A percentile compares a stretch with the other conserved stretches of the same genome.
These are phyloP conservation scores for Drosophila robusta DNA, from an alignment of 2,888 invertebrate species.

Conservation along the genomic window DNA sequence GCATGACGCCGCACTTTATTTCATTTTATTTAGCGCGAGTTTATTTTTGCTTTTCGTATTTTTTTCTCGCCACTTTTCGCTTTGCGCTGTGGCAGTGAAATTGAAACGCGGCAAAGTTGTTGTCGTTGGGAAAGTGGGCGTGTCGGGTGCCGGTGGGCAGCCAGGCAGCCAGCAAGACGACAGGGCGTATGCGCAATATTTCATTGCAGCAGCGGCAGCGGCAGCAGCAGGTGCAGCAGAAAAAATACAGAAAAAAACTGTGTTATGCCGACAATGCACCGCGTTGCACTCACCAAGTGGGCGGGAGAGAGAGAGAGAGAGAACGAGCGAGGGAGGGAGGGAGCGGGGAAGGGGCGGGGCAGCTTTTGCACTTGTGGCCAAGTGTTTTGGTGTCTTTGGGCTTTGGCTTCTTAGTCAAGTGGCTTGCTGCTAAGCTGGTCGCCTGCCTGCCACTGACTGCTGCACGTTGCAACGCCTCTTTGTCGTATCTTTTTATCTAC, in stretches of 20 bases:
- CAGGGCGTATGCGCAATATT: slow-evolving; percentile 76
- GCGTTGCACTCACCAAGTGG: slow-evolving; percentile 58
- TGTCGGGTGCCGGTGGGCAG: slow-evolving; percentile 36
- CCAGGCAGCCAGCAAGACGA: slow-evolving; percentile 37
- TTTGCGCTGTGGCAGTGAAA: slow-evolving; percentile 51
- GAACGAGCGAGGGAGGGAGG: no score
- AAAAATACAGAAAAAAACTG: slow-evolving; percentile 50
- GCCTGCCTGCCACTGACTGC: slow-evolving; percentile 4
- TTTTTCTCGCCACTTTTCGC: not conserved
- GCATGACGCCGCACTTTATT: slow-evolving; percentile 74
- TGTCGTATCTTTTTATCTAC: slow-evolving; percentile 68
- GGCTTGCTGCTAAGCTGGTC: slow-evolving; percentile 40
- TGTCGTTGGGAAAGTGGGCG: slow-evolving; percentile 49
- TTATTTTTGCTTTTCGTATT: not conserved
- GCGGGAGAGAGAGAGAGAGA: not conserved
- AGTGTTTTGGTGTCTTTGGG: slow-evolving; percentile 59
- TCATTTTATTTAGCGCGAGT: slow-evolving; percentile 61
- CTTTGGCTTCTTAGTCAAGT: slow-evolving; percentile 59
- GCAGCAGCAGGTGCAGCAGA: slow-evolving; percentile 19
- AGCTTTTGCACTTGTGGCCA: slow-evolving; percentile 64
- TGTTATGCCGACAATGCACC: slow-evolving; percentile 76
- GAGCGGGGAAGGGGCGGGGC: not conserved
- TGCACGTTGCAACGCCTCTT: slow-evolving; percentile 54
- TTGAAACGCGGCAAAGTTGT: slow-evolving; percentile 45
- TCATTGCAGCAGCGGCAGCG: slow-evolving; percentile 26